Evolutionary conservation across 2,888 invertebrate species (phyloP).

Genomic region (Calliopum simillimum): DNA sequence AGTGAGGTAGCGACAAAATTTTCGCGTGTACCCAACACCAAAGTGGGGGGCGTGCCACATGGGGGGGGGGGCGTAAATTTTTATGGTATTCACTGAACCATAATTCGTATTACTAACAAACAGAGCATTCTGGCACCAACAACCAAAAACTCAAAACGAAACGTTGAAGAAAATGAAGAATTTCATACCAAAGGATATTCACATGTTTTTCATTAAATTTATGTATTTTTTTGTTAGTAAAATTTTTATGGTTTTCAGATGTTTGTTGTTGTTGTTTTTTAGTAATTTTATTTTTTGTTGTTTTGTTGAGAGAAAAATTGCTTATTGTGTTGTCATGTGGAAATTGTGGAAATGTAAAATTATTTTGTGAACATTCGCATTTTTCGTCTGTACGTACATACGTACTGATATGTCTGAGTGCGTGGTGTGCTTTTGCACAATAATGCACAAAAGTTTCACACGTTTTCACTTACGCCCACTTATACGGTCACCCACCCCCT

Average conservation of each 20-base stretch:
- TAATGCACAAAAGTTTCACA: slow-evolving; percentile 20
- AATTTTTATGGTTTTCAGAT: not conserved
- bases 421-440: not conserved
- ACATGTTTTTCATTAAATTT: slow-evolving; percentile 32
- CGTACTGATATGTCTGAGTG: not conserved
- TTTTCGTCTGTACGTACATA: slow-evolving; percentile 4
- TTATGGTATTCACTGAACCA: slow-evolving; percentile 18
- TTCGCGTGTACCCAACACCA: not conserved
- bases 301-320: slow-evolving; percentile 19
- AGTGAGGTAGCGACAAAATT: not conserved
- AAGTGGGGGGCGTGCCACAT: too few relatives aligned
- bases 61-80: not conserved
- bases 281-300: not conserved
- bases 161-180: not conserved
- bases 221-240: slow-evolving; percentile 4
- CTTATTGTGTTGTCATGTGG: slow-evolving; percentile 42
- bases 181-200: not conserved
- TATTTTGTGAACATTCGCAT: slow-evolving; percentile 40
- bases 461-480: not conserved
- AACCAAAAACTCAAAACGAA: too few relatives aligned
- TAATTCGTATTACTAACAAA: slow-evolving; percentile 23
- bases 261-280: not conserved
- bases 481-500: too few relatives aligned
- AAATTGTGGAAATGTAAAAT: slow-evolving; percentile 46
- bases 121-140: slow-evolving; percentile 15